Conservation (phyloP, 2,113 vertebrate species). For the Thamnophis sirtalis region DNA sequence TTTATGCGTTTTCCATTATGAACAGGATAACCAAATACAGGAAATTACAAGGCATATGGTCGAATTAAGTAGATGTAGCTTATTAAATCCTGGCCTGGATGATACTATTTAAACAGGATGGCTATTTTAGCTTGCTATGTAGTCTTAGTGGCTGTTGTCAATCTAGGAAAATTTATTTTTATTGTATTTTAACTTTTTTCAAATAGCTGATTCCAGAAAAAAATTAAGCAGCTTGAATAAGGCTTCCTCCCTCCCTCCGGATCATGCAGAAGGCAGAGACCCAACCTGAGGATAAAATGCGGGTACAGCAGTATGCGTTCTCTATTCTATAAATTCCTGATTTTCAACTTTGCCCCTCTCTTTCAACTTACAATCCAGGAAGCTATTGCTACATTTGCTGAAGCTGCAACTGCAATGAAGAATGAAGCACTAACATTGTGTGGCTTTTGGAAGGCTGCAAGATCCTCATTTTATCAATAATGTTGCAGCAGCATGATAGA, state of each 20-base stretch:
- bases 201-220: neutral
- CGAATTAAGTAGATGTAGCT: too few species aligned
- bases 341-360: neutral
- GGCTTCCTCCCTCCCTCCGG: too few species aligned
- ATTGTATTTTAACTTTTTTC: too few species aligned
- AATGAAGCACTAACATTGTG: neutral
- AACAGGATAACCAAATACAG: too few species aligned
- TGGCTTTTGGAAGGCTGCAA: neutral
- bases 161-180: too few species aligned
- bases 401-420: neutral
- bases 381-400: neutral
- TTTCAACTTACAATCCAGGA: neutral
- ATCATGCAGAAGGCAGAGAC: neutral
- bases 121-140: too few species aligned
- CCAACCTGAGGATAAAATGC: too few species aligned
- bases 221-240: neutral
- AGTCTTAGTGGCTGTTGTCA: too few species aligned
- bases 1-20: neutral
- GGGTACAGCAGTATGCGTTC: neutral
- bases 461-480: neutral
- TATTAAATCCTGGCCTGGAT: too few species aligned
- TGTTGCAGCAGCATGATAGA: too few species aligned
- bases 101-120: too few species aligned
- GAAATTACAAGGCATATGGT: too few species aligned
- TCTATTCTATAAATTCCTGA: neutral